These are phyloP conservation scores for Drosophila virilis DNA, from an alignment of 1,140 invertebrate species.

Conservation along the genomic window DNA sequence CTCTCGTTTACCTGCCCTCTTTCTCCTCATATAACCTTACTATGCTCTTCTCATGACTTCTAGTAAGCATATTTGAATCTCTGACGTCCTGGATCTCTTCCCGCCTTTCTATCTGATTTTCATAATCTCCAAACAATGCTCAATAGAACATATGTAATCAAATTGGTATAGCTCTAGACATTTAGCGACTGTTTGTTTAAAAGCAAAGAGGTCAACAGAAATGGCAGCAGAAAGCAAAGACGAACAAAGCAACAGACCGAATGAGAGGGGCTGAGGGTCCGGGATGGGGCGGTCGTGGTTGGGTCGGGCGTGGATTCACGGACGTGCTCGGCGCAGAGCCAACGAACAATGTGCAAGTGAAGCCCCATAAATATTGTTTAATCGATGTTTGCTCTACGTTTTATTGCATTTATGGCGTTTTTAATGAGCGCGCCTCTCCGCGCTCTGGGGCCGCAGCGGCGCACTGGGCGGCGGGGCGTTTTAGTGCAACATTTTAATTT, in stretches of 20 bases:
- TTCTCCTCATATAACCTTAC: not conserved
- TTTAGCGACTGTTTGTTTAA: slow-evolving; percentile 12
- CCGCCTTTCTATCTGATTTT: slow-evolving; percentile 1
- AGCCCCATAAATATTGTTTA: slow-evolving; percentile 85
- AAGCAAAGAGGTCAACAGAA: slow-evolving; percentile 36
- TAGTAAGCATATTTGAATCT: not conserved
- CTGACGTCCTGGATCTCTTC: not conserved
- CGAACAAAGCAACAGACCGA: slow-evolving; percentile 1
- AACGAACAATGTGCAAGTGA: slow-evolving; percentile 83
- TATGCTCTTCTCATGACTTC: not conserved
- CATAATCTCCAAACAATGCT: not conserved
- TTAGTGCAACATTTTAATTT: slow-evolving; percentile 83
- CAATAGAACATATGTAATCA: not conserved
- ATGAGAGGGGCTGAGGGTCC: not conserved
- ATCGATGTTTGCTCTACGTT: slow-evolving; percentile 84
- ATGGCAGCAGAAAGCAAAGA: slow-evolving; percentile 13
- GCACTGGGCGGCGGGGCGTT: not conserved
- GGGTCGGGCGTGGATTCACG: slow-evolving; percentile 47
- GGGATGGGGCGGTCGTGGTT: slow-evolving; percentile 1
- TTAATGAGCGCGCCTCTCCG: slow-evolving; percentile 78
- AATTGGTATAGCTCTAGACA: slow-evolving; percentile 29
- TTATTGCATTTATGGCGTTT: slow-evolving; percentile 84
- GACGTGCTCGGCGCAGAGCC: slow-evolving; percentile 64
- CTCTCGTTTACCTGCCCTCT: no score
- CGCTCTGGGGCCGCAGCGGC: slow-evolving; percentile 6